Base-by-base conservation (phyloP, 1,140 invertebrate genomes). In the Amphibalanus amphitrite region DNA sequence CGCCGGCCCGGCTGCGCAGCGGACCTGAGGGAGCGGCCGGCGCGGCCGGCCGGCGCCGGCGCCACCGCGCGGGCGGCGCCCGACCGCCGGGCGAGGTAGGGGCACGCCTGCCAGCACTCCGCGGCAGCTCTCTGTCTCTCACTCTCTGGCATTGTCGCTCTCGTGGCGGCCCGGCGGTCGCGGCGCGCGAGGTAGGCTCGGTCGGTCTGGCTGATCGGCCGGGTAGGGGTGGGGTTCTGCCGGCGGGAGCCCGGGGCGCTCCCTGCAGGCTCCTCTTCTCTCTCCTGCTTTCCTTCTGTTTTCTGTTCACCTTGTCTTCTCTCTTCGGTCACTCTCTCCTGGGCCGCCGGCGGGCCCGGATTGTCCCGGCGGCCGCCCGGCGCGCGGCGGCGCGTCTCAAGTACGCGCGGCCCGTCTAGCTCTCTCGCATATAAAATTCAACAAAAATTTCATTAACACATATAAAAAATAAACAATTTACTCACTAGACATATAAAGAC, bases 381-480 rank as follows among this genome's bases (percentile, higher is more conserved):
- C 33, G 4, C 33, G 33, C 33, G 33, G 33, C 15, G 33, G 33
- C 33, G 33, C 33, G 33, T 20, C 10, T 59, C 47, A 59, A 8
- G 10, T 20, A 20, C 47, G 47, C 47, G n/a, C 13, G 23, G 47
- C 47, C 10, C 10, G 10, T 59, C 20, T 59, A 13, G 47, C 47
- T 59, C 47, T 59, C 47, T 38, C 47, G 47, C 47, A 59, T 59
- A 59, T 59, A 59, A 59, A 59, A 59, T 59, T 59, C 47, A 59
- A 59, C 47, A 59, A 59, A 59, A 59, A 59, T 59, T 59, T 59
- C 47, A 59, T 59, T 59, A 59, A 59, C 47, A 59, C 47, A 59
- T 59, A 59, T 59, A 59, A 59, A 59, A 59, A 59, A 59, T 59
- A 59, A 59, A 59, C 47, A 59, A 59, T 59, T 59, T 59, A 59